phyloP scores from a whole-genome alignment of 2,797 vertebrate species.

The Brachymystax lenok region DNA sequence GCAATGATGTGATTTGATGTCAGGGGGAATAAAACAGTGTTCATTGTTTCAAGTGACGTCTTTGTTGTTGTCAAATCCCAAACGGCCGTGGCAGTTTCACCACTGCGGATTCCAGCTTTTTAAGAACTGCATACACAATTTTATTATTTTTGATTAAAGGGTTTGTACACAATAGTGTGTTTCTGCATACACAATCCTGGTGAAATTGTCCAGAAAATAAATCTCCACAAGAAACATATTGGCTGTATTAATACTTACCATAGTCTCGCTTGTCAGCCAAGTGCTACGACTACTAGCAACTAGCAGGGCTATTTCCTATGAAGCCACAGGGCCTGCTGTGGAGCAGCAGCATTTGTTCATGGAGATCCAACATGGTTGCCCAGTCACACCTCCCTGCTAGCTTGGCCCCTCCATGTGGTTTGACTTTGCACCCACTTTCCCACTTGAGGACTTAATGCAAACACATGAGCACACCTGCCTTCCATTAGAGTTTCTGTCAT shows the following conservation, averaged over 20 bases:
- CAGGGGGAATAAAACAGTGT: no score
- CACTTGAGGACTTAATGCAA: constrained; percentile 88
- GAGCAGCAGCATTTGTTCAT: constrained; percentile 34
- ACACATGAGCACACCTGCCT: constrained; percentile 89
- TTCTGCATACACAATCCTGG: no score
- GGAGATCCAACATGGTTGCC: constrained; percentile 50
- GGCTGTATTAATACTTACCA: background rate
- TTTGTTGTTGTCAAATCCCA: no score
- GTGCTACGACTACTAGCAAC: background rate
- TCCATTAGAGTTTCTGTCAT: constrained; percentile 77
- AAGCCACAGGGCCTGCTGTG: background rate
- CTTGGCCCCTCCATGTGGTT: constrained; percentile 89
- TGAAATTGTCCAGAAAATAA: background rate
- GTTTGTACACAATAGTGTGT: no score
- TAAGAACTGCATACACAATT: no score
- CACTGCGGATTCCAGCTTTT: no score
- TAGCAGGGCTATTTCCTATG: background rate
- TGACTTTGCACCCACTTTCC: constrained; percentile 97
- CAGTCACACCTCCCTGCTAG: constrained; percentile 84
- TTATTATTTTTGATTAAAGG: no score
- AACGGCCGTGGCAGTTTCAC: no score
- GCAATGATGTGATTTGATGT: no score
- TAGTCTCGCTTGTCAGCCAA: background rate
- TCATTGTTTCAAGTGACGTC: no score
- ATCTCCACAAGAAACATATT: background rate